Conservation (phyloP, 2,888 invertebrate genomes). For the Catocala sponsa region DNA sequence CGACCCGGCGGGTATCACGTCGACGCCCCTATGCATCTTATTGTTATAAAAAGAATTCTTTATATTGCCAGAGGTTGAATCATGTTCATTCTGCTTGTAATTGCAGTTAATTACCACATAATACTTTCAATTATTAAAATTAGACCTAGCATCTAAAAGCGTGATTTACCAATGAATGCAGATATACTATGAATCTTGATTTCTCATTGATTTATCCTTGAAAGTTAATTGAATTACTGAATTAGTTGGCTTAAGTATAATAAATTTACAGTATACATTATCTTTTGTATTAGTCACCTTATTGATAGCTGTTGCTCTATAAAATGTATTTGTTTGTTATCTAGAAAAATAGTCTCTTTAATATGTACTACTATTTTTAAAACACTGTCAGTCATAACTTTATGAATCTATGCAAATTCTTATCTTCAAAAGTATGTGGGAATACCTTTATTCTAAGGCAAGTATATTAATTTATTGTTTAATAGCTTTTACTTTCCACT, state of each 20-base stretch:
- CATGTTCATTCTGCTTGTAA: conserved; percentile 14
- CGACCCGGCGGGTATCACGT: conserved; percentile 55
- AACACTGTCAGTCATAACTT: neutral
- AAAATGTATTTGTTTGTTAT: conserved; percentile 22
- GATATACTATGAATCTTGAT: conserved; percentile 15
- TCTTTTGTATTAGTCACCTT: conserved; percentile 42
- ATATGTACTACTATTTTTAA: neutral
- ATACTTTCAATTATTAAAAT: conserved; percentile 25
- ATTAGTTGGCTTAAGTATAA: conserved; percentile 22
- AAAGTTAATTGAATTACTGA: conserved; percentile 41
- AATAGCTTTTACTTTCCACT: too few relatives aligned
- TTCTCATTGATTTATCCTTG: conserved; percentile 36
- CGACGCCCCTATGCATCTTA: conserved; percentile 72
- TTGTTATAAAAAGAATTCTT: conserved; percentile 22
- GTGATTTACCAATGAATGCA: conserved; percentile 6
- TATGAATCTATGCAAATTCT: neutral
- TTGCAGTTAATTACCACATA: conserved; percentile 32
- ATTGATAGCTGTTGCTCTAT: conserved; percentile 31
- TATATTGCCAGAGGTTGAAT: conserved; percentile 12
- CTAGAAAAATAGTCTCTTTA: conserved; percentile 9
- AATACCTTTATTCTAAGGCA: too few relatives aligned
- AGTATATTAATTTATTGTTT: too few relatives aligned
- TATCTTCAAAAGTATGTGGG: too few relatives aligned
- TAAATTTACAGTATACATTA: conserved; percentile 21
- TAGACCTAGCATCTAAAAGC: conserved; percentile 17